These are phyloP conservation scores for Symphodus melops DNA, from an alignment of 2,113 vertebrate genomes.

Conservation along the genomic window DNA sequence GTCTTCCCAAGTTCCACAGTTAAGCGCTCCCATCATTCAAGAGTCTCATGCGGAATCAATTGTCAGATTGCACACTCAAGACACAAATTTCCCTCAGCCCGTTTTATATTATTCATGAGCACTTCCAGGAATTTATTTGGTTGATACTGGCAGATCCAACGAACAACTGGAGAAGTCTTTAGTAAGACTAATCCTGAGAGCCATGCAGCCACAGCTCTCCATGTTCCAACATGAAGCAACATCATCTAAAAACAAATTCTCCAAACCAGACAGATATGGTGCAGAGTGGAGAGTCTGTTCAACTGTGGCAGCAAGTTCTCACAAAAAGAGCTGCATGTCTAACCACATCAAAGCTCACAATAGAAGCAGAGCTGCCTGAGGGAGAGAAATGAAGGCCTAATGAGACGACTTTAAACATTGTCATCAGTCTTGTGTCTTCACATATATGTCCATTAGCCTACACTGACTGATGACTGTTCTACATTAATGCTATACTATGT, in stretches of 20 bases:
- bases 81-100: constrained; percentile 41
- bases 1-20: constrained; percentile 24
- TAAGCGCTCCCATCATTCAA: constrained; percentile 32
- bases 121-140: constrained; percentile 68
- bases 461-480: background rate
- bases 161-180: constrained; percentile 75
- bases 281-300: background rate
- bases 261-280: constrained; percentile 16
- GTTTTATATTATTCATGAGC: constrained; percentile 66
- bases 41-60: constrained; percentile 46
- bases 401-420: constrained; percentile 13
- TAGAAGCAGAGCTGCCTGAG: background rate
- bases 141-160: constrained; percentile 65
- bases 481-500: background rate
- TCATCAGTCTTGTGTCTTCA: constrained; percentile 8
- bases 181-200: constrained; percentile 43
- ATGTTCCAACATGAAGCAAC: background rate
- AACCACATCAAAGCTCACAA: constrained; percentile 40
- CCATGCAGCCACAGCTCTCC: constrained; percentile 13
- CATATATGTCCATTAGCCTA: background rate
- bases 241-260: background rate
- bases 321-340: constrained; percentile 9
- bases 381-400: constrained; percentile 8
- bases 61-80: constrained; percentile 24
- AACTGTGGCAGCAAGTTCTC: background rate